Evolutionary conservation across 2,888 invertebrate species (phyloP).

Genomic region (Meloe dianella): DNA sequence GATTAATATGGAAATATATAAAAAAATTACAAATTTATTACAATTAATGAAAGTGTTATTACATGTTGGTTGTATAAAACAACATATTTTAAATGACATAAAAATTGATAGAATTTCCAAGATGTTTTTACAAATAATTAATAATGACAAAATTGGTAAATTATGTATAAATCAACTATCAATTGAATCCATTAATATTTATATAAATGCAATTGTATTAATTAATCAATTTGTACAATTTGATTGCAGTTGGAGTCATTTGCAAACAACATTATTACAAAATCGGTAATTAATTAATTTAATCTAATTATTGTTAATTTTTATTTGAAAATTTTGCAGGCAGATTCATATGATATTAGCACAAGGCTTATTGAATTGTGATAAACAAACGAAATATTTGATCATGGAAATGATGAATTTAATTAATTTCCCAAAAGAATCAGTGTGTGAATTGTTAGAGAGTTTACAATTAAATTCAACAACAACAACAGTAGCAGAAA

Average conservation of each 20-base stretch:
- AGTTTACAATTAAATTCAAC: constrained; percentile 40
- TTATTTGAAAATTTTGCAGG: constrained; percentile 35
- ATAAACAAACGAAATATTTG: constrained; percentile 57
- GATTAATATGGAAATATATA: constrained; percentile 52
- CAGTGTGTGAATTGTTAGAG: constrained; percentile 47
- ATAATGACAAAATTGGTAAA: constrained; percentile 44
- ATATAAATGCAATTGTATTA: constrained; percentile 61
- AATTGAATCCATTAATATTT: constrained; percentile 59
- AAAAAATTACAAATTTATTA: constrained; percentile 59
- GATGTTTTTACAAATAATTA: constrained; percentile 58
- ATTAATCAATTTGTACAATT: constrained; percentile 60
- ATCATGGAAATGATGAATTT: constrained; percentile 54
- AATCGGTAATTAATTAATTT: constrained; percentile 44
- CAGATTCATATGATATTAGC: constrained; percentile 63
- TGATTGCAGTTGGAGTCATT: constrained; percentile 59
- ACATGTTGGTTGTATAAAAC: constrained; percentile 39
- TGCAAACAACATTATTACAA: constrained; percentile 56
- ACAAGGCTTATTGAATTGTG: constrained; percentile 60
- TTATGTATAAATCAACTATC: constrained; percentile 46
- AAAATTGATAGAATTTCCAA: constrained; percentile 55
- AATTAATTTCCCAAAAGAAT: constrained; percentile 43
- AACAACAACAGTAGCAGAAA: background rate
- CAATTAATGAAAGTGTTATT: constrained; percentile 61
- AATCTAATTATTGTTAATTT: constrained; percentile 11
- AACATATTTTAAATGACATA: constrained; percentile 56